Evolutionary conservation across 2,888 invertebrate species (phyloP), one percentile per base, ranked within the genome.

Genomic region (Diabrotica balteata): DNA sequence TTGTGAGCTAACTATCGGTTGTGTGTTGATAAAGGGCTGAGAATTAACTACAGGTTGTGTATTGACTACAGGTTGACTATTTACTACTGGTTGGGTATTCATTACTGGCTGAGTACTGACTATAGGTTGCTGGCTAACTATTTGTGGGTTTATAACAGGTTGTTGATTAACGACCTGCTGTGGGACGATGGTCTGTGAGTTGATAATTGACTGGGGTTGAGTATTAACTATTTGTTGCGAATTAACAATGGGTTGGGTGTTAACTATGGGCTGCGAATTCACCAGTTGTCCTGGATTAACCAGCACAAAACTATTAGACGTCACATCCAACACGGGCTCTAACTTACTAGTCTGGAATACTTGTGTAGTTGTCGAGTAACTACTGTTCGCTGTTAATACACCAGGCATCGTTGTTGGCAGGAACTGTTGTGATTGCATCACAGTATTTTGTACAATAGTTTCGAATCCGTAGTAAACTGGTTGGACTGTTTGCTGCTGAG

Each of bases 391-490:
- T 63, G 93, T 91, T 45, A 93, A 85, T 4, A 93, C 90, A 54
- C 93, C 93, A 70, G 92, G 93, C 86, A 93, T 90, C 7, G 93
- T 90, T 2, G 92, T 92, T 5, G 93, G 91, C 11, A 94, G 90
- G 80, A 93, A 93, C 79, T 94, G 94, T 80, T 93, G 93, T 32
- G 93, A 93, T n/a, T 93, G 93, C 93, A 94, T 93, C 0, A 94
- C 93, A 6, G 94, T 94, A 78, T 94, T 94, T 82, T 93, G 93
- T 4, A 94, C 94, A 63, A 94, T 93, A 0, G 94, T 94, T 84
- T 94, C 94, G 72, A 94, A 86, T 0, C 93, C 93, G 76, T 93
- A 93, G 78, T 93, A 93, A 77, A 94, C 90, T 2, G 90, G 86
- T 53, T 88, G 82, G 44, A 75, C 75, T 9, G 76, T 72, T 6